Evolutionary conservation across 2,797 vertebrate genomes (phyloP), one percentile per base, ranked within the genome.

Genomic region (Meda fulgida): DNA sequence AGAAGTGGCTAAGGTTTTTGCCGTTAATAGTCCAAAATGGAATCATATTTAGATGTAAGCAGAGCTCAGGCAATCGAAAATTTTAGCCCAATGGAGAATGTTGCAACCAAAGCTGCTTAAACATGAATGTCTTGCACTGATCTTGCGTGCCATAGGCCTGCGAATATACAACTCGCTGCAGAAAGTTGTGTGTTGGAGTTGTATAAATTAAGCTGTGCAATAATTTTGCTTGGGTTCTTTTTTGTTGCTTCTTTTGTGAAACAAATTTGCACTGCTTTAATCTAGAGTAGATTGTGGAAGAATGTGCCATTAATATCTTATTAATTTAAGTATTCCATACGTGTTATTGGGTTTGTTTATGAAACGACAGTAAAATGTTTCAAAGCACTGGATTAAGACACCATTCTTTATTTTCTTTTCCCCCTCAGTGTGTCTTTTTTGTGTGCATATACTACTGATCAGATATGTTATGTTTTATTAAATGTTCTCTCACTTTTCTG

Each of bases 141-240:
- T 67, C 13, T 36, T n/a, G 43, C 46, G 53, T 86, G 65, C 66
- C 73, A 70, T 58, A 60, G 69, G 29, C 34, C 46, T 55, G 13
- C 48, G 7, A 46, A 60, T 23, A 9, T 26, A 72, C 14, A 51
- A 51, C 85, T 86, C 19, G 0, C 83, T 78, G 51, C 65, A 69
- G 40, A 58, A 43, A 81, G 3, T 67, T 21, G 43, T 23, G n/a
- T 31, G 6, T 40, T 85, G 38, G 79, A 70, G 65, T 53, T 86
- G 46, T 85, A 14, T 36, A 38, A 60, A 2, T 77, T 14, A 73
- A 80, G 48, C 38, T 65, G 86, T 87, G 83, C 72, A 84, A 87
- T 81, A 26, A 71, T 77, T 51, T 31, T 67, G 4, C n/a, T 69
- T 43, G 4, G 21, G 13, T 63, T 11, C 10, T 73, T 13, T 66